A percentile compares a stretch with the other conserved stretches of the same genome.
Conservation (phyloP, 2,888 invertebrate species). For the Himalopsyche japonica region DNA sequence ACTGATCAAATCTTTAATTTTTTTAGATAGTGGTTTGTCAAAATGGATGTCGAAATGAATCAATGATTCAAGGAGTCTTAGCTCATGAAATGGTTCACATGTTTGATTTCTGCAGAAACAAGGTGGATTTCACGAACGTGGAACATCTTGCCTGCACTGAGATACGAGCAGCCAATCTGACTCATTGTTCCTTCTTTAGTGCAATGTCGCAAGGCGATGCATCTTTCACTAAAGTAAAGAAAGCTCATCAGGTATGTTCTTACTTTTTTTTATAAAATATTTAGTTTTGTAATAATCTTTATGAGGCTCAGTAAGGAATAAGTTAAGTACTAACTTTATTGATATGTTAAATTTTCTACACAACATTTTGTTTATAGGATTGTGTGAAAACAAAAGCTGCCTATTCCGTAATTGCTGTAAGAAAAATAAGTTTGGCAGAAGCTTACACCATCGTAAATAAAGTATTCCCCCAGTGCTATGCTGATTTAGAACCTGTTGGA, state of each 20-base stretch:
- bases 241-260: constrained; percentile 72
- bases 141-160: constrained; percentile 95
- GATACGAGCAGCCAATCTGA: constrained; percentile 90
- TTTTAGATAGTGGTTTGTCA: constrained; percentile 86
- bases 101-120: constrained; percentile 91
- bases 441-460: constrained; percentile 79
- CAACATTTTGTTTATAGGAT: constrained; percentile 56
- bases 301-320: no score
- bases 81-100: constrained; percentile 95
- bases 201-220: constrained; percentile 80
- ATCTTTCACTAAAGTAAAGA: constrained; percentile 69
- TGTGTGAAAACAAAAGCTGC: constrained; percentile 91
- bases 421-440: constrained; percentile 71
- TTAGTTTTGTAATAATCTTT: no score
- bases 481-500: constrained; percentile 91
- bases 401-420: constrained; percentile 79
- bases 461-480: constrained; percentile 89
- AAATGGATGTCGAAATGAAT: constrained; percentile 72
- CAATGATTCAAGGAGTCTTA: constrained; percentile 77
- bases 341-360: no score
- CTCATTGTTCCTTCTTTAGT: constrained; percentile 87
- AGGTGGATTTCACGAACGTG: constrained; percentile 85
- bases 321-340: no score
- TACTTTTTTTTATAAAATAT: no score
- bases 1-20: not conserved